Base-by-base conservation (phyloP, 2,888 invertebrate genomes). In the Thelaira solivaga region DNA sequence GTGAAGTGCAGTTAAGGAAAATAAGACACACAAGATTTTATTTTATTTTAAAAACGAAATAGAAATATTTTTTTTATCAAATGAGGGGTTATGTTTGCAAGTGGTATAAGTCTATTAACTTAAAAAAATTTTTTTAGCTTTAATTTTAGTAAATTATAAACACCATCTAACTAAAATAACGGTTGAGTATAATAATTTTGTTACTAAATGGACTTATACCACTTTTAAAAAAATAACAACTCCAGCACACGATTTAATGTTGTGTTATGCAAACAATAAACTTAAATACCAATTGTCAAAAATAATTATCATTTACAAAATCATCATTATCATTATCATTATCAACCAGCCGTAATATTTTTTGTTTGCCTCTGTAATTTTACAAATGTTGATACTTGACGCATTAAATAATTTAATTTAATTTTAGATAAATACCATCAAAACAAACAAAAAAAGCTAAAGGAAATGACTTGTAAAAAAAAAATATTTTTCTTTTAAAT, bases 191-290 rank as follows among this genome's bases (percentile, higher is more conserved):
- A n/a, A n/a, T n/a, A n/a, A n/a, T n/a, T n/a, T n/a, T n/a, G n/a
- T n/a, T n/a, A n/a, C n/a, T n/a, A n/a, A n/a, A n/a, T n/a, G n/a
- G n/a, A n/a, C n/a, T n/a, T n/a, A n/a, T n/a, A n/a, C n/a, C n/a
- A n/a, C n/a, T n/a, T n/a, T n/a, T n/a, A 13, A 16, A 45, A 20
- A 61, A 71, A 20, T 2, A 4, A 8, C 18, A 59, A 65, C 47
- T 13, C 55, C 34, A 22, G 55, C 64, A 73, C 72, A 64, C 47
- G 72, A 47, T 55, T 39, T 20, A 24, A 13, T 41, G 41, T 39
- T 57, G 57, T 65, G 36, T 64, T 65, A 59, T 57, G 49, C 24
- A 4, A 73, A 73, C 57, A 73, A 73, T 73, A 61, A 61, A 53
- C 43, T 59, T 41, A 31, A 59, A 49, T 26, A 51, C 49, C n/a